Conservation (phyloP, 2,113 vertebrate species). For the Sinocyclocheilus grahami region DNA sequence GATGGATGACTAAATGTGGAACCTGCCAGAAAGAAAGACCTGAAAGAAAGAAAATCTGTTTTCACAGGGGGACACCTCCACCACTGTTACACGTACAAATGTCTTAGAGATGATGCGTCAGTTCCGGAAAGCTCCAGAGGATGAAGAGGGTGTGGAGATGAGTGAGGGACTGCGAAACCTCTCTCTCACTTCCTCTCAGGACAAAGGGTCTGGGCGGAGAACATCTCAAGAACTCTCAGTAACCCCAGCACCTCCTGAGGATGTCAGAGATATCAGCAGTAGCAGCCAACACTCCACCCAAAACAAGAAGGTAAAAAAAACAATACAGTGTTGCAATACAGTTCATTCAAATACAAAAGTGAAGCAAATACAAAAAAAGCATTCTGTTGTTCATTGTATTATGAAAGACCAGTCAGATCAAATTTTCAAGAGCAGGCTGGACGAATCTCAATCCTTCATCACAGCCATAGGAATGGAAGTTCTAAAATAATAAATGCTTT, state of each 20-base stretch:
- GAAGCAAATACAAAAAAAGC: not conserved
- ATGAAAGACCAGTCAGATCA: not conserved
- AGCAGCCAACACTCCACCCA: constrained; percentile 52
- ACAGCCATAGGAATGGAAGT: not conserved
- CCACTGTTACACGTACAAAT: constrained; percentile 71
- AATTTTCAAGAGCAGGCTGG: not conserved
- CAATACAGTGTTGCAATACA: not conserved
- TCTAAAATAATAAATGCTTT: not conserved
- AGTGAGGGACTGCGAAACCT: constrained; percentile 56
- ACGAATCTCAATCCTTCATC: not conserved
- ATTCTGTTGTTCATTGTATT: not conserved
- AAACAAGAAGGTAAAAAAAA: constrained; percentile 65
- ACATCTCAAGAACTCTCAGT: constrained; percentile 38
- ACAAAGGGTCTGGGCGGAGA: not conserved
- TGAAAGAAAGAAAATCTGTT: constrained; percentile 33
- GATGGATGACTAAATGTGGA: not conserved
- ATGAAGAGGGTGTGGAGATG: constrained; percentile 53
- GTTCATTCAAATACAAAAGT: not conserved
- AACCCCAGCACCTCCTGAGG: constrained; percentile 47
- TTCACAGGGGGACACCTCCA: constrained; percentile 76
- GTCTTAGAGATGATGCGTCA: constrained; percentile 83
- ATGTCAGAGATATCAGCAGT: constrained; percentile 58
- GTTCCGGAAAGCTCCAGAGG: constrained; percentile 70
- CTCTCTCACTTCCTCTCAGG: constrained; percentile 30
- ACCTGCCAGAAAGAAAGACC: not conserved